Base-by-base conservation (phyloP, 2,888 invertebrate species). In the Caenorhabditis sp. region DNA sequence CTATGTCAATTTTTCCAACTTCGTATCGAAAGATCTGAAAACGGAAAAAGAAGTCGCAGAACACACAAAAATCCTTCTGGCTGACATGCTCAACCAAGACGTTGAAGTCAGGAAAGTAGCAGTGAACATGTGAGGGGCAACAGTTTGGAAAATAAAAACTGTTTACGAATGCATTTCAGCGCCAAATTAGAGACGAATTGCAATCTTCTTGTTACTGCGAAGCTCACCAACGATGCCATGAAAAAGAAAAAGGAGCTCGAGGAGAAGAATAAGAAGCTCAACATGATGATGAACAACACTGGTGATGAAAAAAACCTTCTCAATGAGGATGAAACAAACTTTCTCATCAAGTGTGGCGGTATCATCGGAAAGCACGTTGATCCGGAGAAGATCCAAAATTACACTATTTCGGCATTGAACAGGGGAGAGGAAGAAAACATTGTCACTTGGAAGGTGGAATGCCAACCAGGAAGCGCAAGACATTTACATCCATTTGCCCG, bases 351-450 rank as follows among this genome's bases (percentile, higher is more conserved):
- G 16, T 79, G 72, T 31, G 7, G 35, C 12, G n/a, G 35, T 3
- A 56, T 47, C 35, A 70, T 79, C 31, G 79, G 64, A 14, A 28
- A 22, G 12, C 66, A 0, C 6, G 26, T 49, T 28, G 38, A 28
- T 2, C 73, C 68, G 2, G 10, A 41, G 2, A 4, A 2, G 1
- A 73, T 73, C 28, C 26, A 28, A 31, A 49, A 56, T 28, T 59
- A 68, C 38, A 28, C 70, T 19, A 95, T 96, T 35, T 93, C 97
- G 87, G 97, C 97, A 0, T 94, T 97, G 16, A 96, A 96, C 92
- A 94, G 97, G 89, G 97, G 96, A 0, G 96, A 96, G 93, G 94
- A 95, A 84, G 94, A 95, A 79, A 96, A 96, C 92, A 92, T 94
- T 66, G 93, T 97, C 0, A 94, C 94, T 5, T 95, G 96, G 0